phyloP scores from a whole-genome alignment of 2,797 vertebrate species.

The Pteropus rufus region DNA sequence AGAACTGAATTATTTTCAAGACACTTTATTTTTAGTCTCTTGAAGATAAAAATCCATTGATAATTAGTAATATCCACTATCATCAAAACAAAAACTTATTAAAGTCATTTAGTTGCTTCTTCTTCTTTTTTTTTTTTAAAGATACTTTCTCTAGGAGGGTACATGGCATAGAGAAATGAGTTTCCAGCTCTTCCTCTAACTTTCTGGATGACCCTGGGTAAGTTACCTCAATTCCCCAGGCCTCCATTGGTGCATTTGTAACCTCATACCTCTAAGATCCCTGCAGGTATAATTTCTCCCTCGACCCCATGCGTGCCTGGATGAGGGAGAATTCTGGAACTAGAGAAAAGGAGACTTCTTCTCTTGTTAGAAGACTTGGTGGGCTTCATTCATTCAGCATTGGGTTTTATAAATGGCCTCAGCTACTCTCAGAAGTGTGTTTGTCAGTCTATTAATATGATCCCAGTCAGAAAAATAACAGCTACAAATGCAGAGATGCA shows the following conservation, averaged over 20 bases:
- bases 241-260: background rate
- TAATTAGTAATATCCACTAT: background rate
- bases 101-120: background rate
- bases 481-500: background rate
- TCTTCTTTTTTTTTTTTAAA: background rate
- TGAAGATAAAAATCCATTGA: background rate
- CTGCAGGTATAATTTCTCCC: background rate
- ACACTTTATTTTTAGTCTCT: background rate
- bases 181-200: background rate
- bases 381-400: background rate
- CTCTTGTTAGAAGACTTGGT: background rate
- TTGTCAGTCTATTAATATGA: background rate
- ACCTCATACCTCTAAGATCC: background rate
- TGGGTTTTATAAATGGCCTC: background rate
- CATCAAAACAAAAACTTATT: background rate
- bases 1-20: background rate
- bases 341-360: background rate
- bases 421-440: background rate
- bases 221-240: background rate
- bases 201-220: background rate
- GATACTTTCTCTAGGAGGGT: background rate
- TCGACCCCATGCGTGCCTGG: accelerated
- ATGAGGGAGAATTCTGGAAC: background rate
- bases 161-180: background rate
- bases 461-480: background rate